Conservation (phyloP, 2,888 invertebrate genomes). For the Drosophila cognata region DNA sequence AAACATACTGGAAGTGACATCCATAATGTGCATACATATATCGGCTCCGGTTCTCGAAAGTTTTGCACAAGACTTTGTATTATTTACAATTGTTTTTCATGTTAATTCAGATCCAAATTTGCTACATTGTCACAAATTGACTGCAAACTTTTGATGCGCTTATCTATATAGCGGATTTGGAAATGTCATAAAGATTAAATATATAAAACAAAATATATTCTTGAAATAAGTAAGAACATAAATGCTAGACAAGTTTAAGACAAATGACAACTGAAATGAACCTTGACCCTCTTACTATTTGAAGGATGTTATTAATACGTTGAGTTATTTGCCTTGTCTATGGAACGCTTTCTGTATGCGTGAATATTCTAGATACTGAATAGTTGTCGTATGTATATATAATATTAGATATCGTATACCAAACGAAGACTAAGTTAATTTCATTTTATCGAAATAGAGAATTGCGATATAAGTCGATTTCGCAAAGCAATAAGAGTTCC, state of each 20-base stretch:
- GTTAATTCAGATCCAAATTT: neutral
- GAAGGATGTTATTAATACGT: neutral
- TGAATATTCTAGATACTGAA: neutral
- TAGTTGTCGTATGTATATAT: neutral
- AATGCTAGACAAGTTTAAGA: neutral
- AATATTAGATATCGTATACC: neutral
- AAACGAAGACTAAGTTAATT: neutral
- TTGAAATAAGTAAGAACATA: neutral
- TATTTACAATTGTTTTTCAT: neutral
- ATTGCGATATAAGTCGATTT: neutral
- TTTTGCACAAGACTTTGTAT: neutral
- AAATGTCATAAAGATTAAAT: neutral
- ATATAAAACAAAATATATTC: neutral
- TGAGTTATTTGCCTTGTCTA: neutral
- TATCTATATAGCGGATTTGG: neutral
- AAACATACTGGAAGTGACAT: slow-evolving; percentile 15
- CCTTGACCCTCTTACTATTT: neutral
- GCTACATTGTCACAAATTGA: neutral
- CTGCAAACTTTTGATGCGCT: neutral
- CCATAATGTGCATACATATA: slow-evolving; percentile 15
- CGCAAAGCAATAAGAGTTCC: neutral
- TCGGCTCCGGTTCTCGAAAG: neutral
- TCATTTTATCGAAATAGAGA: neutral
- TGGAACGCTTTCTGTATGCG: too few species aligned
- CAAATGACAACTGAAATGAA: neutral